Conservation (phyloP, 2,113 vertebrate species). For the Apaloderma vittatum region DNA sequence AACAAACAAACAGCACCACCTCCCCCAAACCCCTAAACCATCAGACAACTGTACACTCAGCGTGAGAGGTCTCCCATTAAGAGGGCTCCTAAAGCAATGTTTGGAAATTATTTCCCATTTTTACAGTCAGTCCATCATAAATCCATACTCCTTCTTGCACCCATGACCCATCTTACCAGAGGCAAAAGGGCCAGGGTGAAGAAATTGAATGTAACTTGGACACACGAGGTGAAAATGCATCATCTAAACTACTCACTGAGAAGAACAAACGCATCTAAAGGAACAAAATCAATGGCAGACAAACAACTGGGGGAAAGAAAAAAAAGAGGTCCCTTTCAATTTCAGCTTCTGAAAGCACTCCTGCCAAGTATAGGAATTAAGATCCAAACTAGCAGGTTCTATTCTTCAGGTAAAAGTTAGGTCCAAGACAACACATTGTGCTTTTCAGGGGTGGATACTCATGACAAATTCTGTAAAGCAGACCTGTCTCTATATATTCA, state of each 20-base stretch:
- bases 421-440: not conserved
- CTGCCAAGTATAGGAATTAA: not conserved
- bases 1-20: accelerated
- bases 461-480: not conserved
- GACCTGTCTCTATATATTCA: not conserved
- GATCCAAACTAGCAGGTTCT: not conserved
- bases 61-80: not conserved
- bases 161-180: not conserved
- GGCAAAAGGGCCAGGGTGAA: not conserved
- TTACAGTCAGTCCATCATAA: not conserved
- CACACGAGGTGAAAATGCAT: not conserved
- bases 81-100: not conserved
- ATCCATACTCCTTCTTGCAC: not conserved
- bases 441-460: not conserved
- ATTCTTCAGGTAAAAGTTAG: not conserved
- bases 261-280: not conserved
- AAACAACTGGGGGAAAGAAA: not conserved
- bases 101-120: not conserved
- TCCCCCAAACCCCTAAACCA: not conserved
- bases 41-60: not conserved
- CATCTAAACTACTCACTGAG: not conserved
- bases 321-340: not conserved
- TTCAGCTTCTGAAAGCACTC: not conserved
- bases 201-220: not conserved
- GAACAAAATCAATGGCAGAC: not conserved